phyloP scores from a whole-genome alignment of 1,140 invertebrate species.

The Lysiphlebus fabarum region DNA sequence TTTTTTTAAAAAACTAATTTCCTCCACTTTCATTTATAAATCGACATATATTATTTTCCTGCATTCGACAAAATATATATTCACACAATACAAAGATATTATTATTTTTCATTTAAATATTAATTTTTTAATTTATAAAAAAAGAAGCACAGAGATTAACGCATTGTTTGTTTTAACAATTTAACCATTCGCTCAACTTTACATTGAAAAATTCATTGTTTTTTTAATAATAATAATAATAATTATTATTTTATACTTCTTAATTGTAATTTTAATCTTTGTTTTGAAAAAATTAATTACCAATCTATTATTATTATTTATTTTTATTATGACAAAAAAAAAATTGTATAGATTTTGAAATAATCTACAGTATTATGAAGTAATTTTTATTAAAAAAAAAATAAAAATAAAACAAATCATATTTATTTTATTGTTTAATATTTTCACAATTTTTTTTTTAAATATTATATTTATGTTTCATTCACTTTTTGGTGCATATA shows the following conservation, averaged over 20 bases:
- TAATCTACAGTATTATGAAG: not conserved
- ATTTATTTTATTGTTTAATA: not conserved
- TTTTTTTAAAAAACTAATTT: too few relatives aligned
- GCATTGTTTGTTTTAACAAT: not conserved
- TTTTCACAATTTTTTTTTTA: not conserved
- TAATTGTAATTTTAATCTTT: not conserved
- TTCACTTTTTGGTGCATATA: constrained; percentile 10
- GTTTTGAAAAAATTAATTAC: too few relatives aligned
- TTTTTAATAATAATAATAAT: too few relatives aligned
- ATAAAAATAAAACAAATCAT: constrained; percentile 6
- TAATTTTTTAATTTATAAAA: constrained; percentile 4
- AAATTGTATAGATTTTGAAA: too few relatives aligned
- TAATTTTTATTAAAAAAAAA: not conserved
- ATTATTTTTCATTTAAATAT: constrained; percentile 5
- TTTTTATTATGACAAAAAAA: too few relatives aligned
- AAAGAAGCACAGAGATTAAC: constrained; percentile 14
- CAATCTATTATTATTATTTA: too few relatives aligned
- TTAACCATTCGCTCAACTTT: not conserved
- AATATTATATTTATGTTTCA: not conserved
- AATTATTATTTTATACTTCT: too few relatives aligned
- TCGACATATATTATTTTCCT: too few relatives aligned
- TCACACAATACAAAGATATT: not conserved
- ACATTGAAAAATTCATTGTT: too few relatives aligned
- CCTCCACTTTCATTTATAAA: not conserved
- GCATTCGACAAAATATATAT: too few relatives aligned